These are phyloP conservation scores for Tiaroga cobitis DNA, from an alignment of 2,797 vertebrate genomes.

Conservation along the genomic window DNA sequence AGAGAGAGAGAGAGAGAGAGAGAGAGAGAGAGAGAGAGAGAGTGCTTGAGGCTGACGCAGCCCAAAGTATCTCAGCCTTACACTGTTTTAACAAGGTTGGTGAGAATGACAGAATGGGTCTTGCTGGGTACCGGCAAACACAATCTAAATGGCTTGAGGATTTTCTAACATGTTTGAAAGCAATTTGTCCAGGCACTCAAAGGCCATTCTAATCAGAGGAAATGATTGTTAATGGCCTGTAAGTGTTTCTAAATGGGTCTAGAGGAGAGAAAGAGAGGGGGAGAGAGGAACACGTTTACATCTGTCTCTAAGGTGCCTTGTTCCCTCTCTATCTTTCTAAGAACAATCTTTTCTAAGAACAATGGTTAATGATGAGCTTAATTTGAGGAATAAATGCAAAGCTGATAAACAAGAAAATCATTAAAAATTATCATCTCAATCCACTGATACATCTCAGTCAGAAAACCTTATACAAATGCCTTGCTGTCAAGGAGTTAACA, in stretches of 20 bases:
- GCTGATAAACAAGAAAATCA: conserved; percentile 11
- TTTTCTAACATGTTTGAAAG: conserved; percentile 56
- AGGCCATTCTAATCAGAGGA: conserved; percentile 53
- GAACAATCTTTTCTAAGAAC: conserved; percentile 15
- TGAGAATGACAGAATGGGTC: conserved; percentile 32
- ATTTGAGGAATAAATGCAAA: conserved; percentile 16
- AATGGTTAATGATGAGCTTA: not conserved
- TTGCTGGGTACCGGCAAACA: not conserved
- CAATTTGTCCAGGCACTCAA: conserved; percentile 56
- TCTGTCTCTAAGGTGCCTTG: conserved; percentile 19
- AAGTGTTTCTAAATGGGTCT: conserved; percentile 57
- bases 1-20: not conserved
- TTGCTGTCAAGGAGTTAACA: not conserved
- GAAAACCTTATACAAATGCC: not conserved
- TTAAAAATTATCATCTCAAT: not conserved
- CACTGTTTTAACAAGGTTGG: conserved; percentile 29
- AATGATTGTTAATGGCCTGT: conserved; percentile 58
- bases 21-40: not conserved
- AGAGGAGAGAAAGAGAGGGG: conserved; percentile 16
- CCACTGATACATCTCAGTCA: not conserved
- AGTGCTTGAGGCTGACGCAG: conserved; percentile 22
- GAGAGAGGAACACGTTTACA: conserved; percentile 27
- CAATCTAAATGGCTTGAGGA: conserved; percentile 43
- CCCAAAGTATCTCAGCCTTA: conserved; percentile 10
- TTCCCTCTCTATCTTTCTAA: not conserved